These are phyloP conservation scores for Thalassarche chlororhynchos DNA, from an alignment of 2,113 vertebrate species.

Conservation along the genomic window DNA sequence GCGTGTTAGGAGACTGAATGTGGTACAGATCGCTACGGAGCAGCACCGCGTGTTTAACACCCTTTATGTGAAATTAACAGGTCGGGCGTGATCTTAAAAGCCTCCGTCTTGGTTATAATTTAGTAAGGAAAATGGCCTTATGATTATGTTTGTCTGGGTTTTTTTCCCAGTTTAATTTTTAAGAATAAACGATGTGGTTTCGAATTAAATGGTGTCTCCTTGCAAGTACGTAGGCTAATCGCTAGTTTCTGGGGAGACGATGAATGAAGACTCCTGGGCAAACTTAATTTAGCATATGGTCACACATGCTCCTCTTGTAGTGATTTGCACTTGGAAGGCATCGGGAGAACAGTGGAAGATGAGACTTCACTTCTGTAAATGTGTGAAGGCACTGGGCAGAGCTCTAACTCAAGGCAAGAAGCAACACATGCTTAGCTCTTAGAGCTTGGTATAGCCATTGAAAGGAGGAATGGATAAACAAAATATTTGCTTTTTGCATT, in stretches of 20 bases:
- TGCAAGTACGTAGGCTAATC: neutral
- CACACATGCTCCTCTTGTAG: neutral
- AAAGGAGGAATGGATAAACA: neutral
- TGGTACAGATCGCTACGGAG: neutral
- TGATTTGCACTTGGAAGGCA: neutral
- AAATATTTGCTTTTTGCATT: neutral
- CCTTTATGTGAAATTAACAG: neutral
- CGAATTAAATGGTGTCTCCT: neutral
- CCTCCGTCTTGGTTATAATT: neutral
- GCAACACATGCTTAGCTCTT: neutral
- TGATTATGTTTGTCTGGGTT: neutral
- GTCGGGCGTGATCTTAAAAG: neutral
- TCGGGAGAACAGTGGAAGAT: neutral
- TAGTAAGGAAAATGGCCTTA: neutral
- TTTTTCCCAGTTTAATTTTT: neutral
- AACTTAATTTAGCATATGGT: neutral
- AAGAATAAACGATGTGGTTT: neutral
- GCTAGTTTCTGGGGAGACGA: neutral
- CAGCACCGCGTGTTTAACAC: neutral
- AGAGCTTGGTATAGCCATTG: neutral
- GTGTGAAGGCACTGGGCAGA: neutral
- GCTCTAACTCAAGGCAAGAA: neutral
- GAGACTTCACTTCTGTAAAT: neutral
- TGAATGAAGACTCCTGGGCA: slow-evolving; percentile 32
- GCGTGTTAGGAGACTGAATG: neutral